Evolutionary conservation across 2,113 vertebrate species (phyloP), one percentile per base, ranked within the genome.

Genomic region (Plestiodon gilberti): DNA sequence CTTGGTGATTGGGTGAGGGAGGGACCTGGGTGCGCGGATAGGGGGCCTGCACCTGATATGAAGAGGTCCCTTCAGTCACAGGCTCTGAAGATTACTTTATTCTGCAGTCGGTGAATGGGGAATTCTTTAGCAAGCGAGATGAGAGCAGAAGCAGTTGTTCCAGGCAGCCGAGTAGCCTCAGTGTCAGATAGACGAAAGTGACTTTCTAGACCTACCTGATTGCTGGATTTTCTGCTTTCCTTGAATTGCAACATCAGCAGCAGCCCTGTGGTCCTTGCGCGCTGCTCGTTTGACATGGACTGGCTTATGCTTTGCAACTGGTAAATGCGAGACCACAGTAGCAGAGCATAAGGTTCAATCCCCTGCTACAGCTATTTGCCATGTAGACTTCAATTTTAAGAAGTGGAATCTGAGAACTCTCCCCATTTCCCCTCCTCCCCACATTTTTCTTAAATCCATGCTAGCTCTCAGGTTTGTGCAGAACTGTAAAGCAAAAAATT

Each of bases 161-260:
- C 78, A 90, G 18, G 67, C 84, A 75, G 13, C 25, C 3, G 64
- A 2, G 4, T 17, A 28, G 79, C 76, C 84, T 30, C 35, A 17
- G 67, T 4, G 15, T 57, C n/a, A 79, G 25, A 64, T 7, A 23
- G 3, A 11, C 82, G 57, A 1, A 0, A 20, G 20, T 23, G 23
- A 89, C 22, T 61, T 48, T 10, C 6, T 57, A 55, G 71, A 30
- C 78, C 88, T 81, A 57, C 84, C 25, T 0, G 1, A 57, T 82
- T 77, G 64, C 33, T n/a, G 71, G 57, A 35, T 84, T 86, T 40
- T 55, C 55, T 73, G 48, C 69, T 48, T 43, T 77, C n/a, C 35
- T 14, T 55, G 83, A 48, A 55, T 55, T 87, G 85, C 78, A 74
- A 75, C 78, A 81, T 87, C 85, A 87, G 78, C 85, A 87, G 70